These are phyloP conservation scores for Pangasianodon gigas DNA, from an alignment of 2,113 vertebrate species.

Conservation along the genomic window DNA sequence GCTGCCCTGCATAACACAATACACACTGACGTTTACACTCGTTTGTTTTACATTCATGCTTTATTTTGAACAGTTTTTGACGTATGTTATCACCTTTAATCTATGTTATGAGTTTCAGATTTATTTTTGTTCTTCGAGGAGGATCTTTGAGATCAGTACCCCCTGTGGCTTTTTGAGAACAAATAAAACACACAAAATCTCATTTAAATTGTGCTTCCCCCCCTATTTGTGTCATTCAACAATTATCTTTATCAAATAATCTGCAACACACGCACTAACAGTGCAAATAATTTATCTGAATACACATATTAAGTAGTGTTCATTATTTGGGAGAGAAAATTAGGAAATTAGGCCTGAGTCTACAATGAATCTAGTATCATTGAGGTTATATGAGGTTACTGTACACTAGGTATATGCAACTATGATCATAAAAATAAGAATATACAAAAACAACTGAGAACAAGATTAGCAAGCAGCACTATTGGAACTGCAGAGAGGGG, in stretches of 20 bases:
- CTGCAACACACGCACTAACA: neutral
- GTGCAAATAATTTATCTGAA: neutral
- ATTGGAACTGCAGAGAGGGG: slow-evolving; percentile 47
- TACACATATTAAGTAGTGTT: neutral
- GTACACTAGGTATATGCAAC: neutral
- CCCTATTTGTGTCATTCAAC: neutral
- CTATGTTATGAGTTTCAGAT: neutral
- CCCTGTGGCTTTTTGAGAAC: neutral
- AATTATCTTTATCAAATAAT: neutral
- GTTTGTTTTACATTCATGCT: neutral
- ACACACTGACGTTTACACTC: neutral
- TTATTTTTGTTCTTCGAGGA: neutral
- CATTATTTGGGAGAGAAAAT: neutral
- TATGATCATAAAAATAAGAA: neutral
- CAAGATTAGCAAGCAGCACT: slow-evolving; percentile 20
- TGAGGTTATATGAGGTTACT: neutral
- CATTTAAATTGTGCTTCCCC: neutral
- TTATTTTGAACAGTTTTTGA: neutral
- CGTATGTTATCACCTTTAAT: neutral
- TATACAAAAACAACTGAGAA: slow-evolving; percentile 13
- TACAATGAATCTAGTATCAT: neutral
- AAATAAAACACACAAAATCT: neutral
- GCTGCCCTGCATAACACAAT: neutral
- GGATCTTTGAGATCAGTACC: neutral
- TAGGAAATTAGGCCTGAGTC: neutral